Evolutionary conservation across 2,797 vertebrate species (phyloP).

Genomic region (Lerista edwardsae): DNA sequence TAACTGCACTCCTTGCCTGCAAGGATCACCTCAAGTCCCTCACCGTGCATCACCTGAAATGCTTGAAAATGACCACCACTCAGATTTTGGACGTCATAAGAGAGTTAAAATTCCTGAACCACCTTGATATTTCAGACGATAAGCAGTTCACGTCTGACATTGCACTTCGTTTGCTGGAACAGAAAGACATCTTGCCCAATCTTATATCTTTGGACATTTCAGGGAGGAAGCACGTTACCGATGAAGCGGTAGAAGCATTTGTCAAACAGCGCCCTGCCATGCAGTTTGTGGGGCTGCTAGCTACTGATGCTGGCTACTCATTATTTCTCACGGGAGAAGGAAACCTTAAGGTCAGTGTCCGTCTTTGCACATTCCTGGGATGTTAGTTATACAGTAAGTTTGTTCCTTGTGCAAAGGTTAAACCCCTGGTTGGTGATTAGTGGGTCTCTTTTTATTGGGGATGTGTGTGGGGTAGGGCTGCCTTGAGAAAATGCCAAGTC

Average conservation of each 20-base stretch:
- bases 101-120: slow-evolving; percentile 83
- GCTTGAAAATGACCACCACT: slow-evolving; percentile 97
- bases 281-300: slow-evolving; percentile 95
- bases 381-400: background rate
- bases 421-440: background rate
- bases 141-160: slow-evolving; percentile 99
- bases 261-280: slow-evolving; percentile 92
- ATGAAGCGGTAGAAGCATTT: slow-evolving; percentile 90
- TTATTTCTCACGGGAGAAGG: slow-evolving; percentile 94
- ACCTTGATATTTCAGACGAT: slow-evolving; percentile 98
- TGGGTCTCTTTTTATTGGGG: background rate
- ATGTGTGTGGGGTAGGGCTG: background rate
- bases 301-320: slow-evolving; percentile 96
- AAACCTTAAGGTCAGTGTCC: slow-evolving; percentile 87
- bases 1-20: slow-evolving; percentile 90
- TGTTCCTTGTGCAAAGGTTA: background rate
- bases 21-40: slow-evolving; percentile 91
- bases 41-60: slow-evolving; percentile 98
- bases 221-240: slow-evolving; percentile 93
- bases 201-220: slow-evolving; percentile 95
- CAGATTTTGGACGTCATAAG: slow-evolving; percentile 90
- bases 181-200: slow-evolving; percentile 89
- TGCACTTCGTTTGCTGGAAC: slow-evolving; percentile 92
- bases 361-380: slow-evolving; percentile 7
- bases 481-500: background rate